Conservation (phyloP, 2,113 vertebrate species). For the Proteles cristata region DNA sequence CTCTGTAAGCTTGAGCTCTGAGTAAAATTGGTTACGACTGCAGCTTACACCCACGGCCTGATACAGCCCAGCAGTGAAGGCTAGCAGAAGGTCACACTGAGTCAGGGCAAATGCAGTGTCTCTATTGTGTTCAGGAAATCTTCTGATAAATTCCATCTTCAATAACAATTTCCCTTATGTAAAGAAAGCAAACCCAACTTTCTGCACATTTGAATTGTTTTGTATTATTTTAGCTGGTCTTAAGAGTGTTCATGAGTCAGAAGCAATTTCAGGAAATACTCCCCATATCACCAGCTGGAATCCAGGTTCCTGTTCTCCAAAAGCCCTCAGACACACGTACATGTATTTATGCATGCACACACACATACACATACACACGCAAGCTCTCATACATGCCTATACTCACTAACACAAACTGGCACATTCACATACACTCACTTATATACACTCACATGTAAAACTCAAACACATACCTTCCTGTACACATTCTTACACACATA, state of each 20-base stretch:
- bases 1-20: constrained; percentile 33
- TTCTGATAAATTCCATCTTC: neutral
- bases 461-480: neutral
- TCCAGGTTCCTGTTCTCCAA: constrained; percentile 13
- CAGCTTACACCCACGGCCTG: constrained; percentile 17
- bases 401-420: neutral
- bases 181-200: neutral
- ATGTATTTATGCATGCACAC: neutral
- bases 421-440: neutral
- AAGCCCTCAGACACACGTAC: neutral
- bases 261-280: constrained; percentile 42
- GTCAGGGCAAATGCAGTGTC: neutral
- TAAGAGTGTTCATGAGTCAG: neutral
- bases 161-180: neutral
- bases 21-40: constrained; percentile 3
- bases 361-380: neutral
- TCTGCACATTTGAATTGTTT: constrained; percentile 37
- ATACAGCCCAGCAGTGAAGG: neutral
- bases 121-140: neutral
- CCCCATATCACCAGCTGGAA: constrained; percentile 49
- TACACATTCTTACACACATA: neutral
- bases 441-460: neutral
- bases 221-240: constrained; percentile 50
- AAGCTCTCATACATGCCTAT: neutral
- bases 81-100: neutral